Evolutionary conservation across 2,888 invertebrate genomes (phyloP), one percentile per base, ranked within the genome.

Genomic region (Stenoptilia bipunctidactyla): DNA sequence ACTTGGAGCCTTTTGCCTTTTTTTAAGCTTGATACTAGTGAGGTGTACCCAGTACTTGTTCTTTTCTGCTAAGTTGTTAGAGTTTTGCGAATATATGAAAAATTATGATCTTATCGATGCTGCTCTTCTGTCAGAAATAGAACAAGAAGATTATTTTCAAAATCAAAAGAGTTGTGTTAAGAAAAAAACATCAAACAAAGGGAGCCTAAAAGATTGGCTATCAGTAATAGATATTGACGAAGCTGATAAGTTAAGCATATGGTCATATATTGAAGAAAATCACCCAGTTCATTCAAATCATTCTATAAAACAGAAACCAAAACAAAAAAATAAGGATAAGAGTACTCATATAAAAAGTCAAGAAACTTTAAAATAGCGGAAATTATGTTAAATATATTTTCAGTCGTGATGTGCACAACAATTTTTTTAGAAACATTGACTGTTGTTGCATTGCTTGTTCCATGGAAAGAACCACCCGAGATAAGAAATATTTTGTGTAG

Each of bases 61-160:
- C 41, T 76, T 76, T 61, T 66, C 75, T 53, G 73, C 73, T 1
- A 77, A 71, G 49, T 56, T 76, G 15, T 55, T 65, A 14, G 73
- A 77, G 45, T 71, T 77, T 44, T 66, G 66, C 4, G 55, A 66
- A 50, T 52, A 74, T 40, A 73, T 76, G 69, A 61, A 54, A 42
- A 55, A 68, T 42, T 75, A 69, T 47, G 54, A 72, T 45, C 45
- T 74, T 20, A 42, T 76, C 12, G 74, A 77, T 44, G 51, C 65
- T 10, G 51, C 20, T 8, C 8, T 20, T 3, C 8, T 20, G 8
- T 3, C 20, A 5, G 20, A 20, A 20, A 3, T 20, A 20, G 20
- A 20, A 20, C 20, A 20, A 20, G 4, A 20, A 20, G 20, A 20
- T 8, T n/a, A n/a, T n/a, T n/a, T n/a, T n/a, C n/a, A n/a, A n/a